Conservation (phyloP, 2,888 invertebrate genomes). For the Philereme vetulata region DNA sequence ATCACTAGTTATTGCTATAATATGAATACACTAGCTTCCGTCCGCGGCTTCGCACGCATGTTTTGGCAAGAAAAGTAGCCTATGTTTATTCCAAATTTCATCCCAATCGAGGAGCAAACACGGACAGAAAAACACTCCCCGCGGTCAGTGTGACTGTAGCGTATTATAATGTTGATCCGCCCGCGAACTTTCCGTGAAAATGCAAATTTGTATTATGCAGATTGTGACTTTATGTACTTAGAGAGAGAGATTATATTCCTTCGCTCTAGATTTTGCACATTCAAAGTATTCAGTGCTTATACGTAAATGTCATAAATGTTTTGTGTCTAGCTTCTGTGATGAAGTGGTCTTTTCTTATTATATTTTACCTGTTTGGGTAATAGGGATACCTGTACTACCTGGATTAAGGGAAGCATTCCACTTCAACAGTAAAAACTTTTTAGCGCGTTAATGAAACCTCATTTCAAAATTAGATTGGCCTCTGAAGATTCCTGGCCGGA, state of each 20-base stretch:
- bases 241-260: slow-evolving; percentile 32
- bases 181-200: slow-evolving; percentile 36
- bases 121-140: too few species aligned
- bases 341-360: slow-evolving; percentile 50
- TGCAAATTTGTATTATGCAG: slow-evolving; percentile 37
- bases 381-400: background rate
- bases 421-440: slow-evolving; percentile 10
- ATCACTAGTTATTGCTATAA: too few species aligned
- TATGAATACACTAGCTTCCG: too few species aligned
- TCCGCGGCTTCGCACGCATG: too few species aligned
- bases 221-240: slow-evolving; percentile 33
- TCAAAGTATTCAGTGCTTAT: slow-evolving; percentile 51
- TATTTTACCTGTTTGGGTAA: slow-evolving; percentile 47
- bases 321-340: slow-evolving; percentile 50
- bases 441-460: slow-evolving; percentile 11
- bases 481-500: slow-evolving; percentile 3
- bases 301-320: slow-evolving; percentile 54
- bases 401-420: background rate
- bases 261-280: slow-evolving; percentile 26
- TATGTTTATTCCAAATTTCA: too few species aligned
- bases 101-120: too few species aligned
- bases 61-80: too few species aligned
- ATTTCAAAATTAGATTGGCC: slow-evolving; percentile 14
- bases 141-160: slow-evolving; percentile 18
- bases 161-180: slow-evolving; percentile 34